Conservation (phyloP, 2,888 invertebrate genomes). For the Epicampocera succincta region DNA sequence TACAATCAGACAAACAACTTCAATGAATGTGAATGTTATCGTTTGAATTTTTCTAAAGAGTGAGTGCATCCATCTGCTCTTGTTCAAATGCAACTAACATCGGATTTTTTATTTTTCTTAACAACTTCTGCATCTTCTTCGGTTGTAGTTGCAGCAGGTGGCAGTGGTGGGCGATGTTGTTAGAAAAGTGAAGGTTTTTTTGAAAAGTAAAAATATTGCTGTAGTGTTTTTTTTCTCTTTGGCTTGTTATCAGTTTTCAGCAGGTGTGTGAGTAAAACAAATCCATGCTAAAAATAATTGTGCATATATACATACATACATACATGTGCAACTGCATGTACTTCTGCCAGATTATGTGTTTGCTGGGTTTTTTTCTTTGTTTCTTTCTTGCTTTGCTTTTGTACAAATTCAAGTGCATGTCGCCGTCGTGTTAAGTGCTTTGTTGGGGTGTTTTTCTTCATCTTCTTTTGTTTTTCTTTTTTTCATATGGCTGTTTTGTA, state of each 20-base stretch:
- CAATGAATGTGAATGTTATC: neutral
- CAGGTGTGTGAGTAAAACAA: slow-evolving; percentile 35
- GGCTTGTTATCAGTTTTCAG: slow-evolving; percentile 24
- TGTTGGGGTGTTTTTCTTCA: slow-evolving; percentile 66
- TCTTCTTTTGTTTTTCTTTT: slow-evolving; percentile 12
- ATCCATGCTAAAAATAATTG: neutral
- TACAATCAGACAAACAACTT: slow-evolving; percentile 1
- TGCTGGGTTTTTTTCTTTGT: slow-evolving; percentile 17
- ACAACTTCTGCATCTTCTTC: slow-evolving; percentile 1
- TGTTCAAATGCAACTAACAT: slow-evolving; percentile 41
- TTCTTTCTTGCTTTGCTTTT: slow-evolving; percentile 71
- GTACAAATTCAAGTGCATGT: slow-evolving; percentile 80
- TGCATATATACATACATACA: neutral
- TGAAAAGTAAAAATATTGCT: slow-evolving; percentile 11
- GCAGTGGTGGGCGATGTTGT: slow-evolving; percentile 5
- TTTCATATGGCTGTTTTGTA: slow-evolving; percentile 9
- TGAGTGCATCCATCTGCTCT: neutral
- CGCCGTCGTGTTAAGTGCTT: slow-evolving; percentile 80
- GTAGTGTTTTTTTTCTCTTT: slow-evolving; percentile 14
- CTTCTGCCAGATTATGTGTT: neutral
- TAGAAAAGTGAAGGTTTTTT: slow-evolving; percentile 26
- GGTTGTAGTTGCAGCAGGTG: neutral
- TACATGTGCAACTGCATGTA: neutral
- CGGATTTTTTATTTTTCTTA: slow-evolving; percentile 30
- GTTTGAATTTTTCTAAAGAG: no score